Evolutionary conservation across 2,797 vertebrate species (phyloP).

Genomic region (Eulemur rubriventer): DNA sequence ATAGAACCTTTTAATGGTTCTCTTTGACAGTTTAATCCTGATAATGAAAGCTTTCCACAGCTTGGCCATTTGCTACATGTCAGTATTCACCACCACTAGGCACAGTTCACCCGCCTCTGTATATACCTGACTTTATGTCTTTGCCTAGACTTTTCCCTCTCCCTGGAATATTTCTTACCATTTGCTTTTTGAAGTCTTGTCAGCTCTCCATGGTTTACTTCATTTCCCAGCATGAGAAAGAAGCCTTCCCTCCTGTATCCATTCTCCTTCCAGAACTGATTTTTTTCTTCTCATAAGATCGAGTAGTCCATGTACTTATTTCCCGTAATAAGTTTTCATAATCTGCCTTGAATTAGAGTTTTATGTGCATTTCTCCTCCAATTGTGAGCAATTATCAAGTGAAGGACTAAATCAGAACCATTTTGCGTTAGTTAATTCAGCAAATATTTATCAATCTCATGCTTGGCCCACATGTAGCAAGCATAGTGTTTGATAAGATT

Average conservation of each 20-base stretch:
- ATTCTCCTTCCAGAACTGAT: background rate
- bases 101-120: background rate
- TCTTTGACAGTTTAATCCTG: background rate
- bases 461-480: background rate
- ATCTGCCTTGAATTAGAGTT: background rate
- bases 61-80: background rate
- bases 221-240: background rate
- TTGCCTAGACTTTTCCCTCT: background rate
- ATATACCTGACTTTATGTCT: background rate
- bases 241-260: background rate
- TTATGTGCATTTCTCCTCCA: background rate
- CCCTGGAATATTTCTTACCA: background rate
- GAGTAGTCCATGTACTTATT: background rate
- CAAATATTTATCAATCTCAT: background rate
- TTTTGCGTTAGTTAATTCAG: constrained; percentile 21
- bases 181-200: background rate
- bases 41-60: background rate
- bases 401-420: background rate
- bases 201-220: background rate
- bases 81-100: no score
- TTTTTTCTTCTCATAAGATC: background rate
- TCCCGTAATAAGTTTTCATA: background rate
- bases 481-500: background rate
- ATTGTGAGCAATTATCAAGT: background rate
- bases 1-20: background rate